Evolutionary conservation across 2,113 vertebrate species (phyloP).

Genomic region (Cyanoderma ruficeps): DNA sequence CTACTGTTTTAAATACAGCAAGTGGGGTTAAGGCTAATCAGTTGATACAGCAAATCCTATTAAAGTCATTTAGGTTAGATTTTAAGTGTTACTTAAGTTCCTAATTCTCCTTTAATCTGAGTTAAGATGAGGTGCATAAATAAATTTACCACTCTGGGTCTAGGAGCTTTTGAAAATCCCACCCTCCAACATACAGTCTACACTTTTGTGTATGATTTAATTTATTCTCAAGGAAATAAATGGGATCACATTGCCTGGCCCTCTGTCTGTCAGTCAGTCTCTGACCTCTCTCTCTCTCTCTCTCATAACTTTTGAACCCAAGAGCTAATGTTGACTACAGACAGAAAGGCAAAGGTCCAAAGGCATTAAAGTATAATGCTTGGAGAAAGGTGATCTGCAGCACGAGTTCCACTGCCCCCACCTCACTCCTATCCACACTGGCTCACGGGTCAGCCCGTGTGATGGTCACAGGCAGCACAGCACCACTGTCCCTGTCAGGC

Average conservation of each 20-base stretch:
- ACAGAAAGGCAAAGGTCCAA: neutral
- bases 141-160: neutral
- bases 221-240: neutral
- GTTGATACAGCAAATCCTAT: conserved; percentile 13
- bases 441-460: fast-evolving
- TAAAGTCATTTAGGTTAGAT: neutral
- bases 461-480: neutral
- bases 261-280: neutral
- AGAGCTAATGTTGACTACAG: neutral
- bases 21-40: neutral
- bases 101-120: neutral
- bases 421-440: fast-evolving
- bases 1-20: conserved; percentile 5
- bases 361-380: neutral
- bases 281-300: neutral
- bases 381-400: neutral
- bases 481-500: neutral
- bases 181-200: neutral
- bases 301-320: neutral
- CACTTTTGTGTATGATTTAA: neutral
- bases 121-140: neutral
- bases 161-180: neutral
- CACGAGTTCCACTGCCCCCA: neutral
- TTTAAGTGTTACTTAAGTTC: neutral
- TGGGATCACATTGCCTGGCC: neutral